Evolutionary conservation across 2,797 vertebrate genomes (phyloP), one percentile per base, ranked within the genome.

Genomic region (Chanos chanos): DNA sequence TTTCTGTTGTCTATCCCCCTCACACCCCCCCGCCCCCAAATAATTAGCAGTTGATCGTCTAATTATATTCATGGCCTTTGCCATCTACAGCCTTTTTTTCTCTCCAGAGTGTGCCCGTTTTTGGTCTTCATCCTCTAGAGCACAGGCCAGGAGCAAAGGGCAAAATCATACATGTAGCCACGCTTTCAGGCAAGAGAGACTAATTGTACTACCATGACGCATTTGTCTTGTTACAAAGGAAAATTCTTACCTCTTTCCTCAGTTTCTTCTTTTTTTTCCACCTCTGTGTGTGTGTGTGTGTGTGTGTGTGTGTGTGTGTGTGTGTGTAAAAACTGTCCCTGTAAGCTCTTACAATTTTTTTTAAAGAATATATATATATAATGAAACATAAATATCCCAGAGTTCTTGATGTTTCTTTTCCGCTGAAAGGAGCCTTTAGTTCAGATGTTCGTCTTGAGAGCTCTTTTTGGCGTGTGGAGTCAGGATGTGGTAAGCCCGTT

Each of bases 31-130:
- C 82, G 85, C 80, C 71, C 84, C 86, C 69, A 77, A 71, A 71
- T 81, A 80, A 86, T 86, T 87, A 88, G 62, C 66, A 52, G 33
- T 51, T 68, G 66, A 81, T 76, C 70, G 78, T 64, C 77, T 84
- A 80, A 84, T 87, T 77, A 83, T 71, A 62, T 70, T 76, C 64
- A 52, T 40, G 67, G 63, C 30, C 54, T 67, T 64, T 73, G 41
- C 69, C 63, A 65, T 43, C 57, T 72, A 72, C 33, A 15, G 16
- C 21, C 58, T 28, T 40, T 27, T 54, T 81, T 64, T 67, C 62
- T 37, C 47, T 50, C 18, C 53, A 67, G 57, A 27, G 70, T 51
- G 39, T 51, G 71, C 66, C 59, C 64, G 33, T 13, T 65, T 73
- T 68, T 69, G 49, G 73, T 73, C 54, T 69, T 71, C 67, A 62